A percentile compares a stretch with the other conserved stretches of the same genome.
Evolutionary conservation across 2,113 vertebrate species (phyloP).

Genomic region (Strix uralensis): DNA sequence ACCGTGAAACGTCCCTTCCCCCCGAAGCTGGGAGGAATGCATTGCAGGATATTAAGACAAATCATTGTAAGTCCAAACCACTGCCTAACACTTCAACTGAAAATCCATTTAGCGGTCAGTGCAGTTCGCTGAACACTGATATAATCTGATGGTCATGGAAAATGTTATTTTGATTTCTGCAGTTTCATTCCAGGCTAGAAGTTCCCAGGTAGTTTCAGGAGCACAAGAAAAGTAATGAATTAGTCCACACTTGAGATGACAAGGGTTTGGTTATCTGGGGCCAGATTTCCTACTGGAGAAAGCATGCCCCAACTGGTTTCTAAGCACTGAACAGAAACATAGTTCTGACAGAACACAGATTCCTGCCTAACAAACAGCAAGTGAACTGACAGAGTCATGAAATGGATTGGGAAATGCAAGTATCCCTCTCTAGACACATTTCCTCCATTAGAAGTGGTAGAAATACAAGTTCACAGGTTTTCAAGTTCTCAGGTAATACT

Average conservation of each 20-base stretch:
- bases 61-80: not conserved
- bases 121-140: not conserved
- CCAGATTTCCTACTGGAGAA: not conserved
- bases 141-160: not conserved
- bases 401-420: not conserved
- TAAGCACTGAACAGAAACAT: not conserved
- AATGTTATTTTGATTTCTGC: not conserved
- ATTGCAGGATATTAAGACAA: not conserved
- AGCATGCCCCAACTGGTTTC: not conserved
- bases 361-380: not conserved
- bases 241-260: not conserved
- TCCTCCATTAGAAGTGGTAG: not conserved
- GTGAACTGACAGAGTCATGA: not conserved
- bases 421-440: not conserved
- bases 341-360: not conserved
- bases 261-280: not conserved
- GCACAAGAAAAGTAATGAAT: not conserved
- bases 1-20: not conserved
- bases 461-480: not conserved
- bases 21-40: not conserved
- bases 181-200: not conserved
- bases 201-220: not conserved
- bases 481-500: not conserved
- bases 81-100: not conserved
- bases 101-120: slow-evolving; percentile 18